phyloP scores from a whole-genome alignment of 1,140 invertebrate genomes.

The Yoshiicerus persimilis region DNA sequence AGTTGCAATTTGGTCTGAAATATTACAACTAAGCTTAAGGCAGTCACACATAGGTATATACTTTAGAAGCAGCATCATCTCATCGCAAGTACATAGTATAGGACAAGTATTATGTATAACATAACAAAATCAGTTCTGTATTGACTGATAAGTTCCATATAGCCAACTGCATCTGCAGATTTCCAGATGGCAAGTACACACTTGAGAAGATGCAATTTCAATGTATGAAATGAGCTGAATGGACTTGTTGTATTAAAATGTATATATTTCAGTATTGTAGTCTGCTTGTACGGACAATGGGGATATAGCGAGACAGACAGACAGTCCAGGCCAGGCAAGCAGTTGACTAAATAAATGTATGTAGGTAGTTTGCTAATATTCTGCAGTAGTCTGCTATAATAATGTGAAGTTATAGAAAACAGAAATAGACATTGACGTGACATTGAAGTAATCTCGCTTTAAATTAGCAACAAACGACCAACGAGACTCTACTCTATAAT shows the following conservation, averaged over 20 bases:
- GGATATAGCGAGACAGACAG: neutral
- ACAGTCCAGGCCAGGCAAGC: neutral
- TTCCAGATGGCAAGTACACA: conserved; percentile 3
- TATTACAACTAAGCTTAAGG: neutral
- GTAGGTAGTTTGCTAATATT: neutral
- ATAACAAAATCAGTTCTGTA: neutral
- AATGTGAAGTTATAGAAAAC: conserved; percentile 7
- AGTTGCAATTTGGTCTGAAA: neutral
- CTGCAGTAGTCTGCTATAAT: neutral
- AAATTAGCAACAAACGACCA: neutral
- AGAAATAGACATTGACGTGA: conserved; percentile 13
- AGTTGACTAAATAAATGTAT: neutral
- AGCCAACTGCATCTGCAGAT: conserved; percentile 5
- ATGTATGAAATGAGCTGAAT: neutral
- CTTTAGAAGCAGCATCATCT: neutral
- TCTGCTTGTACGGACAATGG: neutral
- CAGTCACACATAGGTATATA: neutral
- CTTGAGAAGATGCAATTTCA: conserved; percentile 21
- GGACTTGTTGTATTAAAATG: neutral
- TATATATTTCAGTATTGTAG: neutral
- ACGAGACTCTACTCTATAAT: neutral
- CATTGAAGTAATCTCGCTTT: neutral
- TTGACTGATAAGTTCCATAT: neutral
- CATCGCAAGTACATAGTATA: neutral
- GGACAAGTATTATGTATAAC: neutral